Conservation (phyloP, 1,140 invertebrate species). For the Lepidurus couesii region DNA sequence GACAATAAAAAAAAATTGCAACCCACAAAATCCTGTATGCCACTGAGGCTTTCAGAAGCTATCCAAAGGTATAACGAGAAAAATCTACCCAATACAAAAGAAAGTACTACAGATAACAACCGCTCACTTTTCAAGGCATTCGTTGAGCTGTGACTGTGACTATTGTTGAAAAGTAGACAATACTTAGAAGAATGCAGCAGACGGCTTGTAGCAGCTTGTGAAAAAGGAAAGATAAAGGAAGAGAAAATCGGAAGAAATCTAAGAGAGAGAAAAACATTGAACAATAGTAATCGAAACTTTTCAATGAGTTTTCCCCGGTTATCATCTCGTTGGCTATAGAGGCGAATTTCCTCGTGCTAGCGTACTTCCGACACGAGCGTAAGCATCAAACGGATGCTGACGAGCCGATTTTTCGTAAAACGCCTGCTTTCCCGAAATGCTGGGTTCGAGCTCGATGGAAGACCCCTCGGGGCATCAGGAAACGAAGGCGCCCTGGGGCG, state of each 20-base stretch:
- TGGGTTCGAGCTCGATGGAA: neutral
- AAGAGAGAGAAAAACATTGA: neutral
- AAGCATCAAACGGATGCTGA: neutral
- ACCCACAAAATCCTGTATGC: no score
- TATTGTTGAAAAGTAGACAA: no score
- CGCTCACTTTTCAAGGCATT: no score
- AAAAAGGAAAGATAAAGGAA: neutral
- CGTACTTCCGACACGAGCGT: neutral
- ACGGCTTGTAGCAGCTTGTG: neutral
- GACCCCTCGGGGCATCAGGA: neutral
- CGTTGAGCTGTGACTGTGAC: no score
- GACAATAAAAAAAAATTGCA: neutral
- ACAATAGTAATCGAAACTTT: neutral
- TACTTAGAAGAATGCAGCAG: neutral
- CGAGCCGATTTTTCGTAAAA: neutral
- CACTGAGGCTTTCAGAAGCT: no score
- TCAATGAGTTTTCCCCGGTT: neutral
- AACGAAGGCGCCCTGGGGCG: slow-evolving; percentile 1
- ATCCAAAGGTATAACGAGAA: no score
- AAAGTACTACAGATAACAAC: no score
- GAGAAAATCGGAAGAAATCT: neutral
- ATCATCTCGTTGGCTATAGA: neutral
- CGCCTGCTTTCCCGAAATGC: slow-evolving; percentile 3
- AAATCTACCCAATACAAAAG: no score
- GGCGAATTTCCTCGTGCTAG: neutral